Evolutionary conservation across 1,140 invertebrate species (phyloP), one percentile per base, ranked within the genome.

Genomic region (Chironomus striatipennis): DNA sequence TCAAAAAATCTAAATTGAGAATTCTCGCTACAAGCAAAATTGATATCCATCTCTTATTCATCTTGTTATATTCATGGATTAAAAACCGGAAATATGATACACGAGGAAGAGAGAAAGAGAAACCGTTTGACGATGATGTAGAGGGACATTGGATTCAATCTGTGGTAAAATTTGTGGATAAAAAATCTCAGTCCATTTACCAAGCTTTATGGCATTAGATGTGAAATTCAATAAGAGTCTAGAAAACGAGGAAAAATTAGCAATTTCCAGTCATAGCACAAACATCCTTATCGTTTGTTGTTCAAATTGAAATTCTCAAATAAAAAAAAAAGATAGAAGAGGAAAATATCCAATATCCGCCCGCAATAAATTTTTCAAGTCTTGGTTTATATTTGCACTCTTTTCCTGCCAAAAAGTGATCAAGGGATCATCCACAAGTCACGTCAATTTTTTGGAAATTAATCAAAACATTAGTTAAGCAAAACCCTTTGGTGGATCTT

Each of bases 171-270:
- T 57, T 15, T 57, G 12, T 57, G 47, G n/a, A 57, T 5, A n/a
- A 57, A 57, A 15, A 57, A 57, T 57, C 47, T 57, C 47, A 1
- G 47, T 57, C n/a, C 12, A 57, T 34, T 34, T 34, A 34, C 24
- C 24, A 34, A 34, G 24, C 24, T 34, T 34, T 34, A 34, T 34
- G 24, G 12, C n/a, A 57, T 57, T 57, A n/a, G 12, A n/a, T 15
- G 12, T 57, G 47, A 57, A 57, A 57, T n/a, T 57, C 47, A 57
- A 57, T 57, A 57, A 57, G 47, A n/a, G n/a, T 57, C n/a, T 57
- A 57, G 4, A 57, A 10, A 57, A 57, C 12, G 47, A 57, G 12
- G 12, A 57, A 57, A 57, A 57, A 57, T 57, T 57, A 57, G 12
- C 47, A 57, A 57, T 57, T 57, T 57, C 47, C 47, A 57, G 12